Evolutionary conservation across 23 tunicate species (phyloP).

Genomic region (Styela clava): DNA sequence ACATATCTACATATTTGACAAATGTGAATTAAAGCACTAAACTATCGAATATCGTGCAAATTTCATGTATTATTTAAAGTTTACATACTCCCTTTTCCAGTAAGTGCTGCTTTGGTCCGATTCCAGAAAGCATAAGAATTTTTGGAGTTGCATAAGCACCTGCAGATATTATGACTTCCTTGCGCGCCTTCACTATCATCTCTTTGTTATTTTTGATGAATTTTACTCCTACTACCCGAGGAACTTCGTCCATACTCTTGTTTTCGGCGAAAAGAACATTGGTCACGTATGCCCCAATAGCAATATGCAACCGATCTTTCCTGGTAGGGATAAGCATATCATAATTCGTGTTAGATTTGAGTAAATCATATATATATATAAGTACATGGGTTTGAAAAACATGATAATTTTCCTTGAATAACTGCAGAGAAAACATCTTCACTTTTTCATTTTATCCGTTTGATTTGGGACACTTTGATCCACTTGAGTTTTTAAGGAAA

Average conservation of each 20-base stretch:
- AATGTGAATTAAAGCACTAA: too few relatives aligned
- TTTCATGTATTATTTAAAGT: too few relatives aligned
- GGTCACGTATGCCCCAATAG: constrained; percentile 43
- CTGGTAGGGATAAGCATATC: neutral
- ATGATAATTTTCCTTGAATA: too few relatives aligned
- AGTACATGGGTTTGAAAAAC: neutral
- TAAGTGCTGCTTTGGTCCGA: constrained; percentile 67
- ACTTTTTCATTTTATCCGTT: too few relatives aligned
- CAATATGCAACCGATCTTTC: constrained; percentile 39
- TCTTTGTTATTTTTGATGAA: constrained; percentile 47
- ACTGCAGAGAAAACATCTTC: too few relatives aligned
- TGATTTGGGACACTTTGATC: too few relatives aligned
- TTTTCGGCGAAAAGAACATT: constrained; percentile 33
- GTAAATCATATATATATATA: too few relatives aligned
- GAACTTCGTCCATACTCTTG: neutral
- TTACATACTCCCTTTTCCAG: constrained; percentile 33
- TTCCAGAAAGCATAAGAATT: constrained; percentile 80
- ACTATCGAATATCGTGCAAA: too few relatives aligned
- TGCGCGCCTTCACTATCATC: constrained; percentile 31
- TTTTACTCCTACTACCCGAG: constrained; percentile 49
- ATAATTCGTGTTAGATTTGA: too few relatives aligned
- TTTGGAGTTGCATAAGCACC: constrained; percentile 80
- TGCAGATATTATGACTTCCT: constrained; percentile 69
- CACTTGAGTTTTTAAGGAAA: too few relatives aligned
- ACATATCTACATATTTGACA: too few relatives aligned